A percentile compares a stretch with the other conserved stretches of the same genome.
Conservation (phyloP, 1,140 invertebrate species). For the Chionoecetes opilio region DNA sequence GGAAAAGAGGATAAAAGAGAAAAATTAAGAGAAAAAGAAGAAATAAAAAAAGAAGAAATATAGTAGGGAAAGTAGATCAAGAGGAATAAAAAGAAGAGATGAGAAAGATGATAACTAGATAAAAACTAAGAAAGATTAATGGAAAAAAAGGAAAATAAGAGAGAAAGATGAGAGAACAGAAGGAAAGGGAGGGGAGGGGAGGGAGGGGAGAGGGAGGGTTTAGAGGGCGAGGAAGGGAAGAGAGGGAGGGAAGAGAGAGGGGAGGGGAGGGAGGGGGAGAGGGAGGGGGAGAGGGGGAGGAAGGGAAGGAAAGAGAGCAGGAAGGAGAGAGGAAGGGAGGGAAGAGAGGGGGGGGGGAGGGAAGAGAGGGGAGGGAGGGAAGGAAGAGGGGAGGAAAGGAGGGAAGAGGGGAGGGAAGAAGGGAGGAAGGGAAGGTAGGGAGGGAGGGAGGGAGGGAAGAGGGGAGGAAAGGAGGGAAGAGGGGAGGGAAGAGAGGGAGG, state of each 20-base stretch:
- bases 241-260: not conserved
- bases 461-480: not conserved
- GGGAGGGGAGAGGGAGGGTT: not conserved
- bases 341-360: not conserved
- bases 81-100: not conserved
- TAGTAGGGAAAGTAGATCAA: not conserved
- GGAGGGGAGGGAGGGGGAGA: not conserved
- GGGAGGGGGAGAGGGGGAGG: not conserved
- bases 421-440: not conserved
- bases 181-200: not conserved
- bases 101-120: not conserved
- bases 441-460: not conserved
- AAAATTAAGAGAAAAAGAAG: not conserved
- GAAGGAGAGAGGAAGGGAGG: not conserved
- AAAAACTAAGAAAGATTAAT: not conserved
- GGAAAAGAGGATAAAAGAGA: not conserved
- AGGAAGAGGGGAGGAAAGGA: too few relatives aligned
- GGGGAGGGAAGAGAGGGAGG: constrained; percentile 36
- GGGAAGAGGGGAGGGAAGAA: not conserved
- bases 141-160: not conserved
- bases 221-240: not conserved
- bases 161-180: not conserved
- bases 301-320: not conserved
- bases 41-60: not conserved
- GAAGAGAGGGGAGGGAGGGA: too few relatives aligned